Base-by-base conservation (phyloP, 1,140 invertebrate species). In the Euura saliciscinereae region DNA sequence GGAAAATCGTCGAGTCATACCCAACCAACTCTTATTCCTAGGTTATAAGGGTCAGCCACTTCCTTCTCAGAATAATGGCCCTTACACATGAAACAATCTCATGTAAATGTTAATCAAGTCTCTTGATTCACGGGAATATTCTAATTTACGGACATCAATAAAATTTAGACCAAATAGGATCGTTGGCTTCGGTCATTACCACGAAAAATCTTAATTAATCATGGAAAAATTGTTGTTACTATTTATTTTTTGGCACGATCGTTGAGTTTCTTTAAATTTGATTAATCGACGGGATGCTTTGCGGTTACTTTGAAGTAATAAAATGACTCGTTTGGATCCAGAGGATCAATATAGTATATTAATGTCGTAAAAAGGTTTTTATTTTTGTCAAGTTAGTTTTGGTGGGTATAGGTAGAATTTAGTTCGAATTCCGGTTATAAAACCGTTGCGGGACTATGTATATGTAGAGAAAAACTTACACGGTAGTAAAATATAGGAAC, bases 81-180 rank as follows among this genome's bases (percentile, higher is more conserved):
- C 66, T 42, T 67, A 67, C 66, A 44, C 66, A 67, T 67, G 66
- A 67, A 67, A 67, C 28, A 44, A 67, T 67, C 13, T 67, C 66
- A 44, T 67, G 66, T 67, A 42, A 67, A 67, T 67, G 66, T 67
- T 67, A 67, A 67, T 67, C 13, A 67, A 44, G 8, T 6, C 43
- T 28, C 42, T 11, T 59, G 6, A 59, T 59, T 59, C 51, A 59
- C 51, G 3, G 51, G 51, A 59, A 59, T 59, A 59, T 59, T 59
- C 6, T 59, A 59, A 8, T 59, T 59, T 0, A 11, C 51, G 10
- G 51, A 59, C 51, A 59, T 2, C 51, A 59, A 59, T 11, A 6
- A 59, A 59, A 6, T 59, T n/a, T 59, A n/a, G 51, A 28, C 28
- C 28, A 28, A 28, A 28, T 28, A 28, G 28, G 0, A 28, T 28